Evolutionary conservation across 2,888 invertebrate species (phyloP).

Genomic region (Apodemia zela): DNA sequence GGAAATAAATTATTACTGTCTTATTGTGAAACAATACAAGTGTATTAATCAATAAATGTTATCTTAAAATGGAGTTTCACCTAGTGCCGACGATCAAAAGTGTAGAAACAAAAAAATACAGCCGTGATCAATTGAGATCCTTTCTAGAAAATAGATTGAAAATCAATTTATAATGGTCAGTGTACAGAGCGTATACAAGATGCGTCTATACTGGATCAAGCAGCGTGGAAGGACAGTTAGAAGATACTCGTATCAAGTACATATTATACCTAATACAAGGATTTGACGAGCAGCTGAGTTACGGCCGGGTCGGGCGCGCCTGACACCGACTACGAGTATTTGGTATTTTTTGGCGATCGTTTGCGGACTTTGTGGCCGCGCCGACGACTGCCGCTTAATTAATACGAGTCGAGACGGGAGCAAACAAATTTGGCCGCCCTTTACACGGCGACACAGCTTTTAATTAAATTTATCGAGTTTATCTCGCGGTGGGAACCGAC

Average conservation of each 20-base stretch:
- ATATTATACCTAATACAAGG: not conserved
- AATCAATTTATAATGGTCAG: too few species aligned
- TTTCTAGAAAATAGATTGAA: too few species aligned
- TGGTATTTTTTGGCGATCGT: constrained; percentile 32
- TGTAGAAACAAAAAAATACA: too few species aligned
- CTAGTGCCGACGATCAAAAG: too few species aligned
- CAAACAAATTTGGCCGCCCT: constrained; percentile 61
- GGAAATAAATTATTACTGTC: too few species aligned
- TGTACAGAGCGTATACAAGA: too few species aligned
- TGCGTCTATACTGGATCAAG: not conserved
- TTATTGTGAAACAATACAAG: too few species aligned
- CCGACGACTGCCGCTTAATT: constrained; percentile 54
- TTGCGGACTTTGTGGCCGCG: constrained; percentile 39
- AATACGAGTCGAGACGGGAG: constrained; percentile 55
- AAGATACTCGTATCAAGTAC: too few species aligned
- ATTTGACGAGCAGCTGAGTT: constrained; percentile 3
- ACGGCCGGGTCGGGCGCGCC: constrained; percentile 13
- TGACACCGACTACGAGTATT: constrained; percentile 29
- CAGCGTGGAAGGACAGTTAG: not conserved
- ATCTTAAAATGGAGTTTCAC: too few species aligned
- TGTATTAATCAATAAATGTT: too few species aligned
- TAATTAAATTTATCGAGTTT: constrained; percentile 76
- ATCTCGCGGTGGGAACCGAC: constrained; percentile 53
- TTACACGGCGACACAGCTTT: constrained; percentile 48
- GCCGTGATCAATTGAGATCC: too few species aligned